A percentile compares a stretch with the other conserved stretches of the same genome.
Evolutionary conservation across 2,797 vertebrate genomes (phyloP).

Genomic region (Rhodeus uyekii): DNA sequence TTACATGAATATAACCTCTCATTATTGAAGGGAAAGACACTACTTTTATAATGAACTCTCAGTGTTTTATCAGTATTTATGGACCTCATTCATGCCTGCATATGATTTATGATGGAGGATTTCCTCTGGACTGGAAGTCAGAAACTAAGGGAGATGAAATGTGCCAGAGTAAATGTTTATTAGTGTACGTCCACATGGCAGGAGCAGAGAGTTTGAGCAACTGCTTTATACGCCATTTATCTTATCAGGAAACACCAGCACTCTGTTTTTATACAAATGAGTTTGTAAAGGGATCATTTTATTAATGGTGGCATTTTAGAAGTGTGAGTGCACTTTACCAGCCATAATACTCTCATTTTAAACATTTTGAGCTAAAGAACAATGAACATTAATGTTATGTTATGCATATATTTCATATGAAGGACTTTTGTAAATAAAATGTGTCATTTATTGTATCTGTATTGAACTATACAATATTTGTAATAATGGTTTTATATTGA

Average conservation of each 20-base stretch:
- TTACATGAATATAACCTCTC: neutral
- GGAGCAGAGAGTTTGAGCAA: neutral
- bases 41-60: neutral
- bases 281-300: neutral
- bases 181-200: neutral
- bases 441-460: neutral
- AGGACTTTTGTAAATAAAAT: neutral
- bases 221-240: neutral
- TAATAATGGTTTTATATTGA: neutral
- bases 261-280: neutral
- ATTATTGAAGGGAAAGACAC: neutral
- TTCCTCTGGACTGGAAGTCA: neutral
- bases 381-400: neutral
- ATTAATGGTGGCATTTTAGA: neutral
- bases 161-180: constrained; percentile 2
- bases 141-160: neutral
- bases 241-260: neutral
- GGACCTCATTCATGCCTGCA: neutral
- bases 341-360: neutral
- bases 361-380: neutral
- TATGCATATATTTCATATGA: neutral
- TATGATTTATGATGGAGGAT: neutral
- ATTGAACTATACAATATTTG: neutral
- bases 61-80: constrained; percentile 30
- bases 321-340: constrained; percentile 17